Conservation (phyloP, 2,113 vertebrate genomes). For the Phyllostomus discolor region DNA sequence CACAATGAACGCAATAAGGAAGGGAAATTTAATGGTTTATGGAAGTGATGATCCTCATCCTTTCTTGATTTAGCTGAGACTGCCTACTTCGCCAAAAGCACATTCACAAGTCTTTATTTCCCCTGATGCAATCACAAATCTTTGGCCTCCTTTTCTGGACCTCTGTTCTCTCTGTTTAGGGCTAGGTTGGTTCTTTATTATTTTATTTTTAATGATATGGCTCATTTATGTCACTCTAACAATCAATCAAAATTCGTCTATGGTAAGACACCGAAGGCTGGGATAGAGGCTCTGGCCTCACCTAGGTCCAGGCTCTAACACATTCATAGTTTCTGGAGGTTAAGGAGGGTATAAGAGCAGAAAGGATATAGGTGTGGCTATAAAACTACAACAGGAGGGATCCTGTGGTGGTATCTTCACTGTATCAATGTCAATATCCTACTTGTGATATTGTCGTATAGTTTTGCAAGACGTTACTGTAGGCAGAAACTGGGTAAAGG, state of each 20-base stretch:
- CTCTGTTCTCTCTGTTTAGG: not conserved
- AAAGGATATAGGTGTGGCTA: not conserved
- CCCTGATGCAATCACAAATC: not conserved
- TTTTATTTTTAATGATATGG: not conserved
- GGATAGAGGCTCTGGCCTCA: not conserved
- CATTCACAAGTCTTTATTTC: not conserved
- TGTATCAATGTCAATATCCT: not conserved
- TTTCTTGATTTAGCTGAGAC: not conserved
- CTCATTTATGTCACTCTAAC: not conserved
- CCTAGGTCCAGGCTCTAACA: not conserved
- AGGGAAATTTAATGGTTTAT: not conserved
- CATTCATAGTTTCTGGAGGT: not conserved
- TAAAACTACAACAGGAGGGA: not conserved
- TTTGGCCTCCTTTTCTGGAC: not conserved
- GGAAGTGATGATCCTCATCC: not conserved
- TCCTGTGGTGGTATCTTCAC: not conserved
- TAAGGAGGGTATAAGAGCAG: not conserved
- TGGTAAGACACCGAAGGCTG: not conserved
- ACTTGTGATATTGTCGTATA: not conserved
- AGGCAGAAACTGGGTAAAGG: not conserved
- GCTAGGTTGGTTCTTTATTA: not conserved
- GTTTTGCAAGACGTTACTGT: not conserved
- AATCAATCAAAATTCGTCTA: not conserved
- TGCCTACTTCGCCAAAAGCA: not conserved
- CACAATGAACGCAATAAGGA: fast-evolving